phyloP scores from a whole-genome alignment of 2,113 vertebrate genomes.

The Sceloporus undulatus region DNA sequence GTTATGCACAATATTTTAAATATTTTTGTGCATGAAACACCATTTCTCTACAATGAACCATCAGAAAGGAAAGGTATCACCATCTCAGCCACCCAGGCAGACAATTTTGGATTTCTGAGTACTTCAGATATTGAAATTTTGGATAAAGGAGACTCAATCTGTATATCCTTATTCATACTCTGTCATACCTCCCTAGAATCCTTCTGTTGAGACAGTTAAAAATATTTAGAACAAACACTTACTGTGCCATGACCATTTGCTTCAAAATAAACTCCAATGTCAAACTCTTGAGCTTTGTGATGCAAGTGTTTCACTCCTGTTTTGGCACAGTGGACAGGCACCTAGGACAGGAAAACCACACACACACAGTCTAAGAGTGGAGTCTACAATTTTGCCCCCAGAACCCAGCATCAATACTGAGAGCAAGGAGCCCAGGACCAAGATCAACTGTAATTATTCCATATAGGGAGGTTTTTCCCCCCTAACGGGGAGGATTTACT shows the following conservation, averaged over 20 bases:
- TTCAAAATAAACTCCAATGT: conserved; percentile 96
- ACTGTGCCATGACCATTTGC: conserved; percentile 98
- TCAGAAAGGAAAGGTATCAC: too few relatives aligned
- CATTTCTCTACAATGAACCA: too few relatives aligned
- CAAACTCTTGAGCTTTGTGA: conserved; percentile 92
- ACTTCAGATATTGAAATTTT: too few relatives aligned
- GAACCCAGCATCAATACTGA: neutral
- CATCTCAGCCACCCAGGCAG: too few relatives aligned
- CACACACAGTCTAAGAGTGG: neutral
- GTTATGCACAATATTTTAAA: too few relatives aligned
- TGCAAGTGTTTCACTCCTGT: conserved; percentile 97
- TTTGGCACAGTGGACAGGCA: conserved; percentile 91
- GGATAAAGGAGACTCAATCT: too few relatives aligned
- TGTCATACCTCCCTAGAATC: neutral
- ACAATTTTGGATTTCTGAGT: too few relatives aligned
- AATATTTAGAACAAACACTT: conserved; percentile 67
- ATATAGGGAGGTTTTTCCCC: neutral
- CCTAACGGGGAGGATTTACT: neutral
- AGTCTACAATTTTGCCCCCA: neutral
- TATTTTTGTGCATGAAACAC: too few relatives aligned
- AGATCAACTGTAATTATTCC: neutral
- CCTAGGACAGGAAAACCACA: conserved; percentile 71
- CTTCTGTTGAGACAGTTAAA: neutral
- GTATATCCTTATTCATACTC: neutral
- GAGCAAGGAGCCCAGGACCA: neutral